Percentiles rank a stretch among this genome's conserved stretches.
Evolutionary conservation across 1,140 invertebrate genomes (phyloP).

Genomic region (Drosophila ogumai): DNA sequence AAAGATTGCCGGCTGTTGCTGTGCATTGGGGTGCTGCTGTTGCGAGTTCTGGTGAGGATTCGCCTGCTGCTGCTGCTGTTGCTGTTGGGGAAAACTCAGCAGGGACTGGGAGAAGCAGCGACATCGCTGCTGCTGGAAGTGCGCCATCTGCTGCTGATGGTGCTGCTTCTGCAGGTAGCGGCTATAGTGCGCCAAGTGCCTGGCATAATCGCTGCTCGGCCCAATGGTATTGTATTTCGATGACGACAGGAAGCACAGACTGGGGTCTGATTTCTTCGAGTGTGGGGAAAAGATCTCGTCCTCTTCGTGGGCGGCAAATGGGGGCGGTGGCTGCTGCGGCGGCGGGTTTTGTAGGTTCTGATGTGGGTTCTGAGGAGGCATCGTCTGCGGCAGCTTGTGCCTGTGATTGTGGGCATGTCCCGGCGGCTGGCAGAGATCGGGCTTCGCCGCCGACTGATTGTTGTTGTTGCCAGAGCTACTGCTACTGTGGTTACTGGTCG

Average conservation of each 20-base stretch:
- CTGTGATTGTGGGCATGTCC: conserved; percentile 41
- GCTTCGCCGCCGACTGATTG: conserved; percentile 47
- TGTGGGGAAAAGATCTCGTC: conserved; percentile 78
- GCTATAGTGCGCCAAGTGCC: conserved; percentile 76
- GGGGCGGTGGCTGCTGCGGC: conserved; percentile 44
- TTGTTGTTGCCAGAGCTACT: conserved; percentile 28
- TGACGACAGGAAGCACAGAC: conserved; percentile 68
- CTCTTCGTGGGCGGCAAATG: conserved; percentile 66
- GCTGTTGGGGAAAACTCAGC: conserved; percentile 71
- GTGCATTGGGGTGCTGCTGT: conserved; percentile 17
- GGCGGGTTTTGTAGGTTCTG: conserved; percentile 19
- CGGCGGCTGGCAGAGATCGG: conserved; percentile 71
- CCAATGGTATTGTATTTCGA: conserved; percentile 83
- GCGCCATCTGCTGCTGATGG: conserved; percentile 71
- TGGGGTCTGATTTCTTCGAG: conserved; percentile 77
- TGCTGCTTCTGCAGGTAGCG: conserved; percentile 78
- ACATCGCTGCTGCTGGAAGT: conserved; percentile 75
- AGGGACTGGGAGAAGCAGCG: conserved; percentile 83
- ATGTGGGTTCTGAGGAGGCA: conserved; percentile 37
- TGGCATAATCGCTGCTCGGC: conserved; percentile 78
- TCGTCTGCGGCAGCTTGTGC: conserved; percentile 26
- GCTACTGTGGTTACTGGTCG: conserved; percentile 29
- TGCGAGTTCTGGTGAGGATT: conserved; percentile 22
- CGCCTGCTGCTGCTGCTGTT: conserved; percentile 40
- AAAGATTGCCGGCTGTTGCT: conserved; percentile 57